These are phyloP conservation scores for Cheilosia vernalis DNA, from an alignment of 2,888 invertebrate species.

Conservation along the genomic window DNA sequence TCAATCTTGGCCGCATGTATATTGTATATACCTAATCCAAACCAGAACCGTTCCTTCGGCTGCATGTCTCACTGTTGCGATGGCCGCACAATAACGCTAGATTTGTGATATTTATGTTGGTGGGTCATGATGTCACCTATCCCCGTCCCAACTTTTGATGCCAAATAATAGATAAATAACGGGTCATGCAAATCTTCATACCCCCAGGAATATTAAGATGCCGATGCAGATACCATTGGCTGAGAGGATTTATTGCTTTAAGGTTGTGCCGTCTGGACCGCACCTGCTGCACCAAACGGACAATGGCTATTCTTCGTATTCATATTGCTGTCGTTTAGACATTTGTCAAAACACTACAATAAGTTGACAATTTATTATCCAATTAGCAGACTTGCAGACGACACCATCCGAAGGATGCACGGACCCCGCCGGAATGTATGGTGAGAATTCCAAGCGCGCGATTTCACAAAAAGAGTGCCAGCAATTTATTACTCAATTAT, in stretches of 20 bases:
- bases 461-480: constrained; percentile 51
- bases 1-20: not conserved
- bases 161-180: constrained; percentile 59
- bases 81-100: constrained; percentile 30
- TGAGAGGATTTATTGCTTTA: constrained; percentile 34
- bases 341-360: constrained; percentile 72
- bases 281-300: constrained; percentile 51
- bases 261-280: constrained; percentile 15
- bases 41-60: constrained; percentile 12
- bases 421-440: constrained; percentile 39
- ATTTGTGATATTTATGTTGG: constrained; percentile 61
- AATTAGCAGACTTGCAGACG: constrained; percentile 63
- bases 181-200: constrained; percentile 60
- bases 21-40: constrained; percentile 10
- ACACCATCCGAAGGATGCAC: constrained; percentile 36
- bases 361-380: constrained; percentile 73
- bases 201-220: constrained; percentile 59
- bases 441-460: constrained; percentile 56
- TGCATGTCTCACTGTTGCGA: not conserved
- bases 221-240: constrained; percentile 43
- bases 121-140: constrained; percentile 73
- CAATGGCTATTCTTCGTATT: constrained; percentile 48
- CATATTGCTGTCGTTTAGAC: constrained; percentile 52
- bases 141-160: constrained; percentile 30
- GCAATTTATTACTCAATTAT: constrained; percentile 74